Conservation (phyloP, 1,140 invertebrate genomes). For the Polyergus mexicanus region DNA sequence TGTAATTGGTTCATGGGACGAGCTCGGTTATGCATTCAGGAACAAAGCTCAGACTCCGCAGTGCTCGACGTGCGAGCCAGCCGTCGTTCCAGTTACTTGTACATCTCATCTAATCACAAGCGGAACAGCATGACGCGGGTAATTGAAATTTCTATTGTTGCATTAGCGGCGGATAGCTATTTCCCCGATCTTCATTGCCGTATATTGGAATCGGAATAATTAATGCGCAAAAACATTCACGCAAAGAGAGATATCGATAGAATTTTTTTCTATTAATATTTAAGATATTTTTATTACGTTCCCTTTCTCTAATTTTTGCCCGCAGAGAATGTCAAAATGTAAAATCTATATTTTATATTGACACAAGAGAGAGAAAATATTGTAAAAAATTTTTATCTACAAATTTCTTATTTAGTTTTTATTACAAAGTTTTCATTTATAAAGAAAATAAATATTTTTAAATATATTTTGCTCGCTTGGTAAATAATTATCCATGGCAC, state of each 20-base stretch:
- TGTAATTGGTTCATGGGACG: slow-evolving; percentile 52
- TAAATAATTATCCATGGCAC: slow-evolving; percentile 1
- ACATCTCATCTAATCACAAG: slow-evolving; percentile 66
- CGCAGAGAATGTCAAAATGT: neutral
- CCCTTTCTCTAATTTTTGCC: neutral
- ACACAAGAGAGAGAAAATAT: neutral
- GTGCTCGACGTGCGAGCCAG: slow-evolving; percentile 44
- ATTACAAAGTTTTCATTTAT: neutral
- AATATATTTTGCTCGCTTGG: neutral
- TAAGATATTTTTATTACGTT: neutral
- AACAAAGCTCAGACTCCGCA: slow-evolving; percentile 53
- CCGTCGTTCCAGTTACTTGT: slow-evolving; percentile 44
- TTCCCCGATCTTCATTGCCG: slow-evolving; percentile 31
- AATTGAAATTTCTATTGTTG: slow-evolving; percentile 68
- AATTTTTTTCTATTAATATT: neutral
- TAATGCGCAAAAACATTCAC: neutral
- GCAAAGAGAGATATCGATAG: neutral
- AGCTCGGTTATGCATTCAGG: slow-evolving; percentile 36
- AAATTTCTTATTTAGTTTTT: neutral
- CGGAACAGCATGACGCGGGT: slow-evolving; percentile 55
- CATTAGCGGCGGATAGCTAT: slow-evolving; percentile 24
- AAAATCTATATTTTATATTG: neutral
- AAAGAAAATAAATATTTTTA: neutral
- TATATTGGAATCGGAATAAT: neutral
- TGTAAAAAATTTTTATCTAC: neutral